Evolutionary conservation across 2,113 vertebrate species (phyloP).

Genomic region (Trinectes maculatus): DNA sequence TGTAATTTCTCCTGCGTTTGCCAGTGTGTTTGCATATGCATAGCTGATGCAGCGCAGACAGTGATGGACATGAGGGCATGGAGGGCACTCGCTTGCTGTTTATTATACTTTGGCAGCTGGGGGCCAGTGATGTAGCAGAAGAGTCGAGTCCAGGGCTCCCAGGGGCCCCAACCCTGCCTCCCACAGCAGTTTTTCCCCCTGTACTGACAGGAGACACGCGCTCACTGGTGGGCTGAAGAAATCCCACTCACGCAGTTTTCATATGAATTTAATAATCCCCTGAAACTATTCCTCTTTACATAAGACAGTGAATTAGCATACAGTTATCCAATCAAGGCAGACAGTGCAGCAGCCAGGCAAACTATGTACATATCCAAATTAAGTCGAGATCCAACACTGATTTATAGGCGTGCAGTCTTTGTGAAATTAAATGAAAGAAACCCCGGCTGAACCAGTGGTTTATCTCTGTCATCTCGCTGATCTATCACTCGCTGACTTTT

Average conservation of each 20-base stretch:
- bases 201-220: conserved; percentile 42
- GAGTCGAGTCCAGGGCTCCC: conserved; percentile 42
- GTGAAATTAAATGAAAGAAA: conserved; percentile 69
- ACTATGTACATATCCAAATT: conserved; percentile 56
- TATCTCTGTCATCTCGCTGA: conserved; percentile 71
- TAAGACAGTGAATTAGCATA: conserved; percentile 65
- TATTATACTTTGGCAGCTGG: conserved; percentile 39
- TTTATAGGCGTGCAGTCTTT: conserved; percentile 60
- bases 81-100: conserved; percentile 35
- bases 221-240: conserved; percentile 34
- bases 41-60: conserved; percentile 20
- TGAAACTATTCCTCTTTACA: conserved; percentile 54
- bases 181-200: conserved; percentile 63
- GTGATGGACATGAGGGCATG: conserved; percentile 19
- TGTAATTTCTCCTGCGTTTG: conserved; percentile 25
- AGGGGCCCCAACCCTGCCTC: conserved; percentile 44
- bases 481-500: conserved; percentile 54
- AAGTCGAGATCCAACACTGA: conserved; percentile 53
- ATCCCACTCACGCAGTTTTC: conserved; percentile 29
- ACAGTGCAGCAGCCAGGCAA: conserved; percentile 34
- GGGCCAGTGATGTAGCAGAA: conserved; percentile 28
- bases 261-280: conserved; percentile 50
- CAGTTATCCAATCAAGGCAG: conserved; percentile 52
- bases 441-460: conserved; percentile 55
- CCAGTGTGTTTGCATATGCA: conserved; percentile 40